Conservation (phyloP, 2,113 vertebrate species). For the Brienomyrus brachyistius region DNA sequence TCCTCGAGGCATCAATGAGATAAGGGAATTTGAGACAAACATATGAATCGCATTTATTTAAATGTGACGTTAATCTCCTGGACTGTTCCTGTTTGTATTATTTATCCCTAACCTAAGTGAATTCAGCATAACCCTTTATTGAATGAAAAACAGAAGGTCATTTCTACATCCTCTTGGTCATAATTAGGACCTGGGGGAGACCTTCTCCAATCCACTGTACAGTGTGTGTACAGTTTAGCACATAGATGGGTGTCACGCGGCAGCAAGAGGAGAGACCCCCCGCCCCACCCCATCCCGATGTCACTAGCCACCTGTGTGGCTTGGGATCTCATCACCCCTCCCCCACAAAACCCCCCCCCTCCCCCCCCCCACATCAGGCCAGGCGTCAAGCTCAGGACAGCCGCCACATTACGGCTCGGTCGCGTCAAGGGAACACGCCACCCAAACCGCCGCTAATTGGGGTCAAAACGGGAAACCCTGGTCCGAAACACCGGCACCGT, state of each 20-base stretch:
- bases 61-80: background rate
- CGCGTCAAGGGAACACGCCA: background rate
- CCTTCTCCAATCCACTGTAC: background rate
- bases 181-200: background rate
- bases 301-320: background rate
- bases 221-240: background rate
- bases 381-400: background rate
- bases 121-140: background rate
- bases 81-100: background rate
- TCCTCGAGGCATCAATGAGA: background rate
- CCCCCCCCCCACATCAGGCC: background rate
- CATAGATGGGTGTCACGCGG: background rate
- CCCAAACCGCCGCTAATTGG: background rate
- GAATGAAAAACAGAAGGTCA: background rate
- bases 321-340: background rate
- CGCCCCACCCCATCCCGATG: background rate
- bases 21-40: background rate
- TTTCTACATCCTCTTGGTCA: background rate
- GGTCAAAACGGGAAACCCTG: background rate
- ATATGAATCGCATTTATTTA: background rate
- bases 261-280: background rate
- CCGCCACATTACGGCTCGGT: background rate
- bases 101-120: background rate
- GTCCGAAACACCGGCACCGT: background rate
- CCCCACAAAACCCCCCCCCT: too few species aligned